phyloP scores from a whole-genome alignment of 2,113 vertebrate genomes.

The Corvus moneduloides region DNA sequence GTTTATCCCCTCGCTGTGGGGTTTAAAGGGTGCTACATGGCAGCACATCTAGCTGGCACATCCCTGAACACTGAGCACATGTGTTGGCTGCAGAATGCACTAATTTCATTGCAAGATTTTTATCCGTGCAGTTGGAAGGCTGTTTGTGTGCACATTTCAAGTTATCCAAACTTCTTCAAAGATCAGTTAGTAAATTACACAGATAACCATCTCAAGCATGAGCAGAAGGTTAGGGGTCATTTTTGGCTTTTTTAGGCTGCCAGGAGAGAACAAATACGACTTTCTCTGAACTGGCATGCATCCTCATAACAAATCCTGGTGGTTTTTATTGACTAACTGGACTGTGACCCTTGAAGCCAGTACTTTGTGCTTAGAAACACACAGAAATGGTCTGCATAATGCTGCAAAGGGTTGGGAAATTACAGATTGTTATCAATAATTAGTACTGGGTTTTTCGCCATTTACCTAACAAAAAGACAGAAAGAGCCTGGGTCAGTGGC shows the following conservation, averaged over 20 bases:
- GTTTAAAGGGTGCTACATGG: not conserved
- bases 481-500: conserved; percentile 37
- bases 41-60: rapidly evolving
- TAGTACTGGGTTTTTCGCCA: conserved; percentile 36
- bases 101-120: not conserved
- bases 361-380: not conserved
- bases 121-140: not conserved
- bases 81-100: not conserved
- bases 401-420: conserved; percentile 28
- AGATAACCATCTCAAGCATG: not conserved
- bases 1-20: not conserved
- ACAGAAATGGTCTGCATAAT: conserved; percentile 1
- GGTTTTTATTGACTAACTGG: not conserved
- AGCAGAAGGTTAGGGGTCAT: not conserved
- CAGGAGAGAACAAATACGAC: not conserved
- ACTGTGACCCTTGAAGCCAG: not conserved
- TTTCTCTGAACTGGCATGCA: not conserved
- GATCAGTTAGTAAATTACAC: not conserved
- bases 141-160: not conserved
- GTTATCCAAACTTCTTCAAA: not conserved
- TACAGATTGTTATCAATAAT: conserved; percentile 60
- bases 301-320: not conserved
- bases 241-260: not conserved
- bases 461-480: conserved; percentile 46
- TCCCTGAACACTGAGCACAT: not conserved